These are phyloP conservation scores for Cheilosia variabilis DNA, from an alignment of 2,888 invertebrate species.

Conservation along the genomic window DNA sequence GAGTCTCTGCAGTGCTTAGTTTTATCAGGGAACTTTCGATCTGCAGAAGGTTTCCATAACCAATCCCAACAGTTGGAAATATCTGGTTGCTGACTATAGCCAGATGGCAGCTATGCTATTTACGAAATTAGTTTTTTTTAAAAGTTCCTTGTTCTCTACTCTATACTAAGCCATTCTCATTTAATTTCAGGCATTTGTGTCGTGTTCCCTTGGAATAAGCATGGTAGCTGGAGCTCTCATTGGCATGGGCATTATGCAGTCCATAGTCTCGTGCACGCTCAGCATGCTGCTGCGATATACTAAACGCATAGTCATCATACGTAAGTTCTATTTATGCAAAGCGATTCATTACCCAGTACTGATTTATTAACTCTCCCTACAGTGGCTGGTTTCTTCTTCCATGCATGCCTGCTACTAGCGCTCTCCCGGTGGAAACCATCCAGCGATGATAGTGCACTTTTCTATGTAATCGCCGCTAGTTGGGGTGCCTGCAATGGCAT, in stretches of 20 bases:
- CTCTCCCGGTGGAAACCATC: constrained; percentile 92
- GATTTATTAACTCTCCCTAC: constrained; percentile 30
- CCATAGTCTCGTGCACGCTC: constrained; percentile 90
- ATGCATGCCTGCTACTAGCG: constrained; percentile 90
- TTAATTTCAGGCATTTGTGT: constrained; percentile 89
- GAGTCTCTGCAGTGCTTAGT: too few species aligned
- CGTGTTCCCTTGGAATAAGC: constrained; percentile 91
- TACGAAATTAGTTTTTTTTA: too few species aligned
- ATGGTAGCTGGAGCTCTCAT: constrained; percentile 90
- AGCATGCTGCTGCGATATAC: constrained; percentile 92
- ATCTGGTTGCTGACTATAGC: too few species aligned
- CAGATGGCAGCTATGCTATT: too few species aligned
- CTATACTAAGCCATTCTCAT: background rate
- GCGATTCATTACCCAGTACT: background rate
- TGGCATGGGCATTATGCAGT: constrained; percentile 90
- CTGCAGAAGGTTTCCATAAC: too few species aligned
- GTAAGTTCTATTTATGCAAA: constrained; percentile 82
- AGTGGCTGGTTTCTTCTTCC: constrained; percentile 92
- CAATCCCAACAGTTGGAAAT: too few species aligned
- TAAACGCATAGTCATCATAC: constrained; percentile 89
- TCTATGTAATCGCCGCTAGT: constrained; percentile 92
- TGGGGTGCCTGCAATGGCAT: constrained; percentile 95
- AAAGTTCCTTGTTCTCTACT: too few species aligned
- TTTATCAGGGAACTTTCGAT: too few species aligned
- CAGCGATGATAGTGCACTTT: constrained; percentile 91